Percentiles rank a stretch among this genome's conserved stretches.
These are phyloP conservation scores for Hylaea fasciaria DNA, from an alignment of 2,888 invertebrate genomes.

Conservation along the genomic window DNA sequence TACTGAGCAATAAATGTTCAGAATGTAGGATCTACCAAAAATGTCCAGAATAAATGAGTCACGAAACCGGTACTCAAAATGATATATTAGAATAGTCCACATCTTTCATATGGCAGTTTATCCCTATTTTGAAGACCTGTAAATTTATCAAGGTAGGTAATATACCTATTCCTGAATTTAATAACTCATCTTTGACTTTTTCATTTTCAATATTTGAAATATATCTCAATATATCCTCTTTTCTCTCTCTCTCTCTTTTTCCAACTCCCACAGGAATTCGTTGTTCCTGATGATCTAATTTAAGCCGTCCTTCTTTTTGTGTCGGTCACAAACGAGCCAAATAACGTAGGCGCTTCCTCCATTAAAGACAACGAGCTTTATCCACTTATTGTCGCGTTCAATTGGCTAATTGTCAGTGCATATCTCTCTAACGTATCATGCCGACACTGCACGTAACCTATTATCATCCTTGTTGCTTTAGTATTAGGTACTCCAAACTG, in stretches of 20 bases:
- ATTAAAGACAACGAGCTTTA: conserved; percentile 59
- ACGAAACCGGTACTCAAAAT: conserved; percentile 4
- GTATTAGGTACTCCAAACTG: conserved; percentile 8
- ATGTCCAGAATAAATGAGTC: background rate
- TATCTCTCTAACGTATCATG: conserved; percentile 42
- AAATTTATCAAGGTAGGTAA: no score
- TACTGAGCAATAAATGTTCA: conserved; percentile 1
- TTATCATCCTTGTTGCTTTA: conserved; percentile 13
- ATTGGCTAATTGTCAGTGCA: conserved; percentile 70
- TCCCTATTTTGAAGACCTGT: background rate
- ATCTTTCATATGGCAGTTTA: background rate
- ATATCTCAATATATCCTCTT: no score
- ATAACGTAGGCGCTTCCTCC: conserved; percentile 63
- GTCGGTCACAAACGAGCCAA: conserved; percentile 29
- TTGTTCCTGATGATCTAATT: conserved; percentile 12
- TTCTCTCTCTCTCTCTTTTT: background rate
- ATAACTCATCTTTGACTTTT: no score
- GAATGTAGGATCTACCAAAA: no score
- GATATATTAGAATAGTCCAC: background rate
- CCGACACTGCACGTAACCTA: no score
- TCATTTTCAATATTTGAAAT: no score
- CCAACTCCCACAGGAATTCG: background rate
- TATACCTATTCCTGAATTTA: no score
- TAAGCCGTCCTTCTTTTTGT: conserved; percentile 16
- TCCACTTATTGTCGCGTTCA: conserved; percentile 58